Evolutionary conservation across 2,113 vertebrate genomes (phyloP).

Genomic region (Ivindomyrus marchei): DNA sequence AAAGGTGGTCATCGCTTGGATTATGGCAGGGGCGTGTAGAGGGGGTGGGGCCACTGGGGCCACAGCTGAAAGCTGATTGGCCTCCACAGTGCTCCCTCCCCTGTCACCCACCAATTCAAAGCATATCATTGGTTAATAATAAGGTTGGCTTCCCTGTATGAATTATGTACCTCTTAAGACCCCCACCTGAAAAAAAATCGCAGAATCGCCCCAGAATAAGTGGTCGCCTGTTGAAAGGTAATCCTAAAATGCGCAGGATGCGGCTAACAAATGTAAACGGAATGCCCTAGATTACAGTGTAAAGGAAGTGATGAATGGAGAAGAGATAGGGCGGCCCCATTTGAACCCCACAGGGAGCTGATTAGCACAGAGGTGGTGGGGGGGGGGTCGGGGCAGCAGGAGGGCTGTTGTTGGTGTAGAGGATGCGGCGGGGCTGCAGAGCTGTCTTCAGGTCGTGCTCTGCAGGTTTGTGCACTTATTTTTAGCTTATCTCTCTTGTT

Average conservation of each 20-base stretch:
- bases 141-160: background rate
- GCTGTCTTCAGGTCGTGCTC: background rate
- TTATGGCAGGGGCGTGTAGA: background rate
- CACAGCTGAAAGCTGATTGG: background rate
- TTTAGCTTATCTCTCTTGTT: background rate
- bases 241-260: background rate
- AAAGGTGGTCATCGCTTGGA: background rate
- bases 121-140: background rate
- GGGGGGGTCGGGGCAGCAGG: background rate
- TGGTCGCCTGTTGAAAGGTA: background rate
- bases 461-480: background rate
- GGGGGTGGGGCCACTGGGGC: background rate
- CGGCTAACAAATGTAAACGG: background rate
- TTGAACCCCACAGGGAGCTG: conserved; percentile 2
- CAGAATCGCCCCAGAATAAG: background rate
- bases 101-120: background rate
- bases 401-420: background rate
- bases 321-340: background rate
- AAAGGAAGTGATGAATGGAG: background rate
- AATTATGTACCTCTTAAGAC: background rate
- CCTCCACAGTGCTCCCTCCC: background rate
- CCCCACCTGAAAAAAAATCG: background rate
- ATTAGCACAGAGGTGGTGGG: background rate
- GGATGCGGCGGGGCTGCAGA: background rate
- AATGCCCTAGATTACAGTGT: background rate